phyloP scores from a whole-genome alignment of 1,140 invertebrate species.

The Papilio aristodemus region DNA sequence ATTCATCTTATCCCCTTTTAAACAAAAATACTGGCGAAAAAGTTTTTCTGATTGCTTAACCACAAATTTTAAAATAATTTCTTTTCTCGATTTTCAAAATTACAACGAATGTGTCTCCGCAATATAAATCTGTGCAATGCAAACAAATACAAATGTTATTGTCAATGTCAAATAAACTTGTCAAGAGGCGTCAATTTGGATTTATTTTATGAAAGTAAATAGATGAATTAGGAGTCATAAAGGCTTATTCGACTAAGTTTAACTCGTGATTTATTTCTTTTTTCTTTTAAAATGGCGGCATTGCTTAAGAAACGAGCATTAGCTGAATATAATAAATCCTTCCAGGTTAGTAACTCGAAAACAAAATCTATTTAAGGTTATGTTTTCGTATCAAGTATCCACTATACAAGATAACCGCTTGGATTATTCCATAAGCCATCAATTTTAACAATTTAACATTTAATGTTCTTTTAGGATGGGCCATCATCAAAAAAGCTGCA shows the following conservation, averaged over 20 bases:
- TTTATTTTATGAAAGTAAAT: background rate
- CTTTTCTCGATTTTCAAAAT: no score
- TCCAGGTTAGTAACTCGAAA: slow-evolving; percentile 52
- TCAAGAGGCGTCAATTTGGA: background rate
- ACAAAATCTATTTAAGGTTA: no score
- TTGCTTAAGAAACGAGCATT: slow-evolving; percentile 71
- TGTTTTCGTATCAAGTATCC: background rate
- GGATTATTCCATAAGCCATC: background rate
- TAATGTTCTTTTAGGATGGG: slow-evolving; percentile 56
- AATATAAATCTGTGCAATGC: no score
- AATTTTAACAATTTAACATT: background rate
- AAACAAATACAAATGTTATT: no score
- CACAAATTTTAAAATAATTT: no score
- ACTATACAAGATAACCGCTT: background rate
- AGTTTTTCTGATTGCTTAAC: no score
- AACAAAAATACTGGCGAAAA: no score
- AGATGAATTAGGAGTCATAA: background rate
- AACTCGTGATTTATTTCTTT: background rate
- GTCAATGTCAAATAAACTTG: slow-evolving; percentile 1
- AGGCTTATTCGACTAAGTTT: background rate
- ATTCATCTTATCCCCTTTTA: no score
- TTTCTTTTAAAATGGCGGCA: slow-evolving; percentile 58
- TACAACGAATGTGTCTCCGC: no score
- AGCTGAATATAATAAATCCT: slow-evolving; percentile 72
- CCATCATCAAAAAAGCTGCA: slow-evolving; percentile 84